Conservation (phyloP, 2,888 invertebrate genomes). For the Drosophila anceps region DNA sequence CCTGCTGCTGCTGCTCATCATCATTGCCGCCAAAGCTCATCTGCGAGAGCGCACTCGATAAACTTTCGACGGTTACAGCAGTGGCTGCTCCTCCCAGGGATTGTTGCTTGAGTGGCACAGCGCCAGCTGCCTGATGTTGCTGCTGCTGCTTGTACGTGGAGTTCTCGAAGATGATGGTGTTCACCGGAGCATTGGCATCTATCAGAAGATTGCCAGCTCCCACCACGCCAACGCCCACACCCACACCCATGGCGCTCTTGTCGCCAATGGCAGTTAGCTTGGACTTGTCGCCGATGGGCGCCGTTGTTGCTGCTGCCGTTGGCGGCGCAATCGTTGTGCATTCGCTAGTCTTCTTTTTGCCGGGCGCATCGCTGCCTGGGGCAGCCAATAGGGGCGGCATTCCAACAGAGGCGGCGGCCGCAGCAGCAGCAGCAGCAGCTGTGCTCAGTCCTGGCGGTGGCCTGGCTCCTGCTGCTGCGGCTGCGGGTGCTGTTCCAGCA, state of each 20-base stretch:
- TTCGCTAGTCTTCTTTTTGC: constrained; percentile 67
- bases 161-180: constrained; percentile 96
- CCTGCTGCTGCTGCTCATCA: constrained; percentile 89
- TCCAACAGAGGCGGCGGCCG: constrained; percentile 28
- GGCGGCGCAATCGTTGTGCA: constrained; percentile 39
- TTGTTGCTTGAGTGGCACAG: constrained; percentile 31
- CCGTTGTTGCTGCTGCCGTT: constrained; percentile 33
- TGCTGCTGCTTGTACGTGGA: constrained; percentile 92
- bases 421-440: constrained; percentile 44
- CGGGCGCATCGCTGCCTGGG: constrained; percentile 42
- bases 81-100: constrained; percentile 33
- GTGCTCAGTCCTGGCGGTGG: constrained; percentile 69
- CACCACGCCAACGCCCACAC: constrained; percentile 14
- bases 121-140: constrained; percentile 50
- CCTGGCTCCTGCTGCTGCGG: constrained; percentile 23
- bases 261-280: constrained; percentile 69
- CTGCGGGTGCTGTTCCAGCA: constrained; percentile 12
- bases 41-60: constrained; percentile 87
- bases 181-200: constrained; percentile 92
- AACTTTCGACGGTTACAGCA: constrained; percentile 84
- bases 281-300: constrained; percentile 62
- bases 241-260: constrained; percentile 33
- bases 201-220: constrained; percentile 85
- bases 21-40: constrained; percentile 87
- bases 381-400: constrained; percentile 29